Conservation (phyloP, 2,113 vertebrate genomes). For the Girardinichthys multiradiatus region DNA sequence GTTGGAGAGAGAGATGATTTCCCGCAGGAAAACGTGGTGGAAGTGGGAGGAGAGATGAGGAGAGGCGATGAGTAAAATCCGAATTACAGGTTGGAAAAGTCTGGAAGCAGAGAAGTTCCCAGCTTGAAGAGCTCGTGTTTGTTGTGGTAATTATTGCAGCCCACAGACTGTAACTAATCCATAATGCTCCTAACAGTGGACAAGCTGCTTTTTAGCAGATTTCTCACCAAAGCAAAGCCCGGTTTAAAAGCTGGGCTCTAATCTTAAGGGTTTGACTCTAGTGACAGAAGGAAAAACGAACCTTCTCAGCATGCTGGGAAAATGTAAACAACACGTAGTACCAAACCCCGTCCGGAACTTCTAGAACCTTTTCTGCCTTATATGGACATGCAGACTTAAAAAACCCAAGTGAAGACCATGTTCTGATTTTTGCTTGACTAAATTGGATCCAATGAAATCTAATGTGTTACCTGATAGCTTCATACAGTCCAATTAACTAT, state of each 20-base stretch:
- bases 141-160: slow-evolving; percentile 64
- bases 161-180: slow-evolving; percentile 63
- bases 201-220: slow-evolving; percentile 48
- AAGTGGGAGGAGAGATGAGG: neutral
- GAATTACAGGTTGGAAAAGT: slow-evolving; percentile 55
- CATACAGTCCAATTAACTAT: too few species aligned
- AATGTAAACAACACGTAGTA: neutral
- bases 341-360: too few species aligned
- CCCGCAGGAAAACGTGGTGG: neutral
- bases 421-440: too few species aligned
- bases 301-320: too few species aligned
- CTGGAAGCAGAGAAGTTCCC: slow-evolving; percentile 27
- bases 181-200: slow-evolving; percentile 45
- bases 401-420: too few species aligned
- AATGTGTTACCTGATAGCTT: too few species aligned
- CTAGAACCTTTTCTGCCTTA: too few species aligned
- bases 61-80: slow-evolving; percentile 22
- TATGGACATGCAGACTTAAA: neutral
- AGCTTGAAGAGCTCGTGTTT: slow-evolving; percentile 45
- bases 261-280: neutral
- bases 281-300: neutral
- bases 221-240: slow-evolving; percentile 28
- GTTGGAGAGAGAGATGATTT: neutral
- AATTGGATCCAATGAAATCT: too few species aligned
- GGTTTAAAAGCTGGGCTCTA: slow-evolving; percentile 6